These are phyloP conservation scores for Malurus melanocephalus DNA, from an alignment of 2,113 vertebrate genomes.

Conservation along the genomic window DNA sequence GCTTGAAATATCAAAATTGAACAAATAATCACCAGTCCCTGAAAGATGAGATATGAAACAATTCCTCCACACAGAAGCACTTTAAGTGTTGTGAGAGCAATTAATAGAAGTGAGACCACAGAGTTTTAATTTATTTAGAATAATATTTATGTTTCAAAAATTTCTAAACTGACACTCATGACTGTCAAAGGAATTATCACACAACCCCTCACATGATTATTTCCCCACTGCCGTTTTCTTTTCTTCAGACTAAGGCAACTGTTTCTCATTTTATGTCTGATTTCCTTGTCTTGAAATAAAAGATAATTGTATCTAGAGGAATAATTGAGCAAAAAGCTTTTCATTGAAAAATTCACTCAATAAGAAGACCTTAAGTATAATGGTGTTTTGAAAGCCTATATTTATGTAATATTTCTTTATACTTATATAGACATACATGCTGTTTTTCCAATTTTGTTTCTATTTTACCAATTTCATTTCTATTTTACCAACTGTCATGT, in stretches of 20 bases:
- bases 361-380: not conserved
- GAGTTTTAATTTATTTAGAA: not conserved
- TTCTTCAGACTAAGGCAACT: not conserved
- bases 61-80: not conserved
- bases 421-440: fast-evolving
- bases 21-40: not conserved
- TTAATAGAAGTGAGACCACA: not conserved
- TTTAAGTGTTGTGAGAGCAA: not conserved
- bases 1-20: not conserved
- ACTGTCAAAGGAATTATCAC: not conserved
- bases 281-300: constrained; percentile 12
- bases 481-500: not conserved
- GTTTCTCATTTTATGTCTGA: not conserved
- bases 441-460: not conserved
- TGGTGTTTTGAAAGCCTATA: not conserved
- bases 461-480: not conserved
- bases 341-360: not conserved
- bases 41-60: not conserved
- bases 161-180: not conserved
- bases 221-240: not conserved
- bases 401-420: not conserved
- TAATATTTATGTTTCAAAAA: not conserved
- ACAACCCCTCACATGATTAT: not conserved
- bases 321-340: not conserved
- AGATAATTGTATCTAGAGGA: not conserved